Percentiles rank a stretch among this genome's conserved stretches.
Conservation (phyloP, 37 sponge, comb jelly and placozoan genomes). For the Dysidea cf. avara region DNA sequence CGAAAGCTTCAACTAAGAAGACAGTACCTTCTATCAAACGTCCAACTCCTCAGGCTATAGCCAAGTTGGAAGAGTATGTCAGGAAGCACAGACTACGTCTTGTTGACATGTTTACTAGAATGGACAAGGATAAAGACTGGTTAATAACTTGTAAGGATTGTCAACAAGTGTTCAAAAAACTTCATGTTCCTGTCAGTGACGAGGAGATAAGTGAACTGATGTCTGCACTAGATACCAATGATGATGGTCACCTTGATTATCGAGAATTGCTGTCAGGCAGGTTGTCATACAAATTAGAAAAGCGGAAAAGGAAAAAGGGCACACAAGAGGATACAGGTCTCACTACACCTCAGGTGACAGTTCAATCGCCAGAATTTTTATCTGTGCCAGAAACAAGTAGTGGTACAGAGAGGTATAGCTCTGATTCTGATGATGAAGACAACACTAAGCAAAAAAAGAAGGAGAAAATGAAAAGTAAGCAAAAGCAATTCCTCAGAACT, state of each 20-base stretch:
- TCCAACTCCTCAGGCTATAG: too few species aligned
- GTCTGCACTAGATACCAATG: neutral
- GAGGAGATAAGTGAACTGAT: neutral
- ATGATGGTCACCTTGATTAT: constrained; percentile 22
- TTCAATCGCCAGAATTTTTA: too few species aligned
- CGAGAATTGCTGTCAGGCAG: constrained; percentile 6
- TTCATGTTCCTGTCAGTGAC: neutral
- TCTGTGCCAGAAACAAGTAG: too few species aligned
- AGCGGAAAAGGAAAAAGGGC: neutral
- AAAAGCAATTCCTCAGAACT: neutral
- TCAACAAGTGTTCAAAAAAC: neutral
- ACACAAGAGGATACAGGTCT: too few species aligned
- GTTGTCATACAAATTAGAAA: neutral
- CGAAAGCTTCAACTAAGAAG: too few species aligned
- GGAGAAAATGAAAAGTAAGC: neutral
- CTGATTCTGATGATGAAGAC: too few species aligned
- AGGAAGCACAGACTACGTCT: too few species aligned
- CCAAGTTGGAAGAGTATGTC: too few species aligned
- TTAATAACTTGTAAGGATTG: constrained; percentile 6
- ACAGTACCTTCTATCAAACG: too few species aligned
- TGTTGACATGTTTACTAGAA: too few species aligned
- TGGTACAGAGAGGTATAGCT: too few species aligned
- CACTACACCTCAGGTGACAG: too few species aligned
- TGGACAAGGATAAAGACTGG: constrained; percentile 10
- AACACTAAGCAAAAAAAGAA: neutral